These are phyloP conservation scores for Aleiodes testaceus DNA, from an alignment of 2,888 invertebrate genomes.

Conservation along the genomic window DNA sequence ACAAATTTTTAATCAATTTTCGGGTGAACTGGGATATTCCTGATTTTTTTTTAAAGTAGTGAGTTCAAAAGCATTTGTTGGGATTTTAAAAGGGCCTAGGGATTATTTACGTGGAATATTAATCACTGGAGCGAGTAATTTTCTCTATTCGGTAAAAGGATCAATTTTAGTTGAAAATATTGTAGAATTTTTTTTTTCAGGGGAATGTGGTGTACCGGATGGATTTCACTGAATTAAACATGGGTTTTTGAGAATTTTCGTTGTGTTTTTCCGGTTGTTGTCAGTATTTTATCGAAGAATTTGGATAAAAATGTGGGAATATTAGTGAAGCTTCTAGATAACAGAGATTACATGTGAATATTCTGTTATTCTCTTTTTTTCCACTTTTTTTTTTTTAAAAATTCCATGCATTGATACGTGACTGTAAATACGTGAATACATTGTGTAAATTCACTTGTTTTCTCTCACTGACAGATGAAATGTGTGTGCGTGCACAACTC, in stretches of 20 bases:
- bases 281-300: conserved; percentile 1
- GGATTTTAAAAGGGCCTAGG: no score
- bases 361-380: background rate
- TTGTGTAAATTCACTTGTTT: background rate
- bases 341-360: background rate
- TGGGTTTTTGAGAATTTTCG: conserved; percentile 1
- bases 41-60: no score
- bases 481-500: background rate
- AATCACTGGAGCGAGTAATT: no score
- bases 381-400: background rate
- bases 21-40: no score
- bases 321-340: background rate
- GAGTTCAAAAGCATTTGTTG: no score
- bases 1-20: background rate
- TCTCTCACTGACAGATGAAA: conserved; percentile 49
- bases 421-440: conserved; percentile 10
- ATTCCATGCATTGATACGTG: conserved; percentile 28
- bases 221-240: background rate
- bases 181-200: no score
- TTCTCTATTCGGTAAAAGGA: no score
- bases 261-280: no score
- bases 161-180: no score
- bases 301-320: conserved; percentile 4
- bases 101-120: no score
- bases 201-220: no score